Evolutionary conservation across 2,888 invertebrate species (phyloP).

Genomic region (Drosophila anomalata): DNA sequence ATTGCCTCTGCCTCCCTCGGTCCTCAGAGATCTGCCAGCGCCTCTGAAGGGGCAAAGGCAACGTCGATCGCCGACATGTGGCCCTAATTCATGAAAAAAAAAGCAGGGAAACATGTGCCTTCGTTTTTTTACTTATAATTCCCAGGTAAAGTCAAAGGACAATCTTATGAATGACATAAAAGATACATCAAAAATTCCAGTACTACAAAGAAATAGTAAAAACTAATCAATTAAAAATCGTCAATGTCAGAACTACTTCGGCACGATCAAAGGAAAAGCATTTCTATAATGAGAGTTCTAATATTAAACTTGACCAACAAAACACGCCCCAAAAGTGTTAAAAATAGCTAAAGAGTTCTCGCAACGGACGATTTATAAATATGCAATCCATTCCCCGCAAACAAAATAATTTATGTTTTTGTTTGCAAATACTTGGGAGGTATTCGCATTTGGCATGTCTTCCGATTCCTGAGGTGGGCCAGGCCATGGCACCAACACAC

Average conservation of each 20-base stretch:
- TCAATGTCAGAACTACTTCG: neutral
- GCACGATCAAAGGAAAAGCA: neutral
- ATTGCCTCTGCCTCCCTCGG: conserved; percentile 2
- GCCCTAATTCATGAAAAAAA: conserved; percentile 75
- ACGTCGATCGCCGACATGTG: conserved; percentile 69
- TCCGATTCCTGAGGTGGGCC: conserved; percentile 59
- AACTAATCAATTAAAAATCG: neutral
- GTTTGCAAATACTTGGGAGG: conserved; percentile 76
- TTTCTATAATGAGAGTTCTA: conserved; percentile 11
- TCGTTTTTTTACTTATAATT: conserved; percentile 6
- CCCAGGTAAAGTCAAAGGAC: conserved; percentile 27
- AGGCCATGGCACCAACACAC: conserved; percentile 1
- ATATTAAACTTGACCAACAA: conserved; percentile 46
- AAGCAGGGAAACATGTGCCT: conserved; percentile 43
- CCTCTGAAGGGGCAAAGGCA: conserved; percentile 23
- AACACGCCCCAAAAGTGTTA: conserved; percentile 30
- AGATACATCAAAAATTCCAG: no score
- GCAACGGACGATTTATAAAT: conserved; percentile 57
- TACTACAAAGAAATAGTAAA: neutral
- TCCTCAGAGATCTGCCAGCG: conserved; percentile 8
- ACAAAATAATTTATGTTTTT: conserved; percentile 75
- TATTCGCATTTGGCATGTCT: conserved; percentile 63
- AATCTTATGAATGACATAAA: neutral
- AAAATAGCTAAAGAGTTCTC: conserved; percentile 37
- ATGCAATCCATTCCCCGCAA: conserved; percentile 48